Evolutionary conservation across 1,140 invertebrate species (phyloP).

Genomic region (Trinorchestia longiramus): DNA sequence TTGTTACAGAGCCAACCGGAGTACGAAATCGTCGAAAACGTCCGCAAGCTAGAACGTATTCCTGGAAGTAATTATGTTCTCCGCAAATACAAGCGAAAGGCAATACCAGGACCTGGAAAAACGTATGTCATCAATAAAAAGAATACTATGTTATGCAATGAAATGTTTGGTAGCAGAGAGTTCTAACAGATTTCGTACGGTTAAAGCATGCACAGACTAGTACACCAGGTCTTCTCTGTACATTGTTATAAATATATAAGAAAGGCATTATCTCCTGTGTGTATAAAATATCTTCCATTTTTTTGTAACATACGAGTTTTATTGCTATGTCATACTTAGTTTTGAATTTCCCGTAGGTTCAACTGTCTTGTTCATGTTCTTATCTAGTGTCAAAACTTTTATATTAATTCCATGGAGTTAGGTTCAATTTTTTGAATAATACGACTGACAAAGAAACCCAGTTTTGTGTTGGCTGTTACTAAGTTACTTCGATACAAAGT

Average conservation of each 20-base stretch:
- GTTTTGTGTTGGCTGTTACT: too few species aligned
- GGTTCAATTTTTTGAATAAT: too few species aligned
- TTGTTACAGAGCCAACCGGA: slow-evolving; percentile 74
- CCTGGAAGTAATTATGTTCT: slow-evolving; percentile 78
- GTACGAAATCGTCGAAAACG: slow-evolving; percentile 66
- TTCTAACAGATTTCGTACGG: background rate
- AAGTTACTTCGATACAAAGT: too few species aligned
- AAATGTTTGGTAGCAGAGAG: slow-evolving; percentile 68
- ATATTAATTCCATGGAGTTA: too few species aligned
- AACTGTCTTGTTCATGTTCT: too few species aligned
- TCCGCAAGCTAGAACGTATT: slow-evolving; percentile 79
- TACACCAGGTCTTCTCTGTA: background rate
- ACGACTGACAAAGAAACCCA: too few species aligned
- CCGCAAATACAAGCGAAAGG: slow-evolving; percentile 74
- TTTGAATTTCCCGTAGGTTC: too few species aligned
- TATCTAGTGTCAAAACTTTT: too few species aligned
- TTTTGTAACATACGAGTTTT: slow-evolving; percentile 12
- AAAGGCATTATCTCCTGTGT: slow-evolving; percentile 40
- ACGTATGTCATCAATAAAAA: slow-evolving; percentile 83
- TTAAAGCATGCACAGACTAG: background rate
- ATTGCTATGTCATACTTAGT: background rate
- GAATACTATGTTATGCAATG: slow-evolving; percentile 83
- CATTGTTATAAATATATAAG: slow-evolving; percentile 14
- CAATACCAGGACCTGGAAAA: slow-evolving; percentile 74
- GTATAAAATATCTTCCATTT: slow-evolving; percentile 25